Evolutionary conservation across 37 sponge, comb jelly and placozoan genomes (phyloP).

Genomic region (Aplysina aerophoba): DNA sequence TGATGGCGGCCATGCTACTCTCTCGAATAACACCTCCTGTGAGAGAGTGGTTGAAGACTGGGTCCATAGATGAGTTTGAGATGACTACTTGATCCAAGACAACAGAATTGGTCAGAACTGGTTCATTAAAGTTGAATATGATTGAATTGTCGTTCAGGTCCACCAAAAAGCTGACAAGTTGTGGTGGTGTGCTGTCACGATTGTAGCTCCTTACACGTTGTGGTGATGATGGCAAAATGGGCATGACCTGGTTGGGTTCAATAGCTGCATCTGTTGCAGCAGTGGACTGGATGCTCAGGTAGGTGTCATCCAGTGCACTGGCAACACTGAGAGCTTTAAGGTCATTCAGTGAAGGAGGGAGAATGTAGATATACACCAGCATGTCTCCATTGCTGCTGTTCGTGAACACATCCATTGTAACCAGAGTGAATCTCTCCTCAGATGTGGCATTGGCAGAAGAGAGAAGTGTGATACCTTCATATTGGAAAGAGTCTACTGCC

Average conservation of each 20-base stretch:
- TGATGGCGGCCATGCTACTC: not conserved
- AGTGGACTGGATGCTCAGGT: constrained; percentile 53
- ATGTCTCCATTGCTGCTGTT: constrained; percentile 61
- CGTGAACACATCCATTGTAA: constrained; percentile 40
- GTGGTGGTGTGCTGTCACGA: constrained; percentile 65
- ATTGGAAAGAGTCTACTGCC: constrained; percentile 47
- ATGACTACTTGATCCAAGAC: constrained; percentile 32
- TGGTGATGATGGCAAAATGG: constrained; percentile 42
- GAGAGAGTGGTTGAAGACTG: constrained; percentile 45
- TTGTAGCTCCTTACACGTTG: constrained; percentile 53
- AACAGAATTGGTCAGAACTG: constrained; percentile 50
- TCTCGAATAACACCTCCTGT: constrained; percentile 64
- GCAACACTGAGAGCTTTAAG: constrained; percentile 69
- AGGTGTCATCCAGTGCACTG: constrained; percentile 59
- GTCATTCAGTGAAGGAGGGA: constrained; percentile 50
- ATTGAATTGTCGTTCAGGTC: constrained; percentile 68
- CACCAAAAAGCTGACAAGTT: constrained; percentile 50
- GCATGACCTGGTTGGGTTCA: constrained; percentile 44
- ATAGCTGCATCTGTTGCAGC: constrained; percentile 66
- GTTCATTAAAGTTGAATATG: constrained; percentile 75
- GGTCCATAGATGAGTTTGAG: constrained; percentile 46
- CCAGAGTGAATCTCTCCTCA: constrained; percentile 53
- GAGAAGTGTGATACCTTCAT: constrained; percentile 55
- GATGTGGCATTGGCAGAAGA: constrained; percentile 64
- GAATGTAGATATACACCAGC: constrained; percentile 43